Base-by-base conservation (phyloP, 2,888 invertebrate genomes). In the Cantharis nigra region DNA sequence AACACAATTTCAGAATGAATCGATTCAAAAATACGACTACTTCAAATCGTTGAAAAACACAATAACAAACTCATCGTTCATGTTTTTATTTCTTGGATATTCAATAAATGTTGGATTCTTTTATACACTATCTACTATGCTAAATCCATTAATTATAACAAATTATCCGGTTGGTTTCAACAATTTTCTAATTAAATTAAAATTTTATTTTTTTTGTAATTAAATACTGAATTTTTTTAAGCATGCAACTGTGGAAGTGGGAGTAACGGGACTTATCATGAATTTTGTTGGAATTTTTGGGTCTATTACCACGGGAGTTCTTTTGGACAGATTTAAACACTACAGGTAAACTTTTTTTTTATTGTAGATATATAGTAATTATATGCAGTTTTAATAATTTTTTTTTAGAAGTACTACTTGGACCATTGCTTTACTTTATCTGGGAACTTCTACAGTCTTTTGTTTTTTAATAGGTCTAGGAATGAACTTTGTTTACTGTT, bases 1-100 rank as follows among this genome's bases (percentile, higher is more conserved):
- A 13, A 97, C 97, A 0, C 96, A 96, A 77, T 91, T 91, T 72
- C 90, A 91, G 83, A 90, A 90, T 78, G 86, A 88, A 2, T 89
- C 89, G 9, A 49, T n/a, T 7, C 65, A 89, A 18, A 14, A 18
- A 89, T 79, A 16, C 13, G 3, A 10, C 14, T 16, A 11, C 30
- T 16, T 10, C 1, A 9, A 49, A 3, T 14, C 63, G 30, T 30
- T 49, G n/a, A 49, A 49, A 49, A 49, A 3, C 5, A 33, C 9
- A 70, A 70, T 28, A 9, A 49, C 26, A 14, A 71, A 71, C 69
- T 28, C 18, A 11, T 16, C 71, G 11, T 75, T 16, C 9, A 87
- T 74, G 33, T 62, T 70, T 7, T 20, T 75, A 7, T 4, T 71
- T 23, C 11, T 69, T 1, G 49, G n/a, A 11, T 71, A 23, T 67